Base-by-base conservation (phyloP, 1,140 invertebrate species). In the Zaprionus camerounensis region DNA sequence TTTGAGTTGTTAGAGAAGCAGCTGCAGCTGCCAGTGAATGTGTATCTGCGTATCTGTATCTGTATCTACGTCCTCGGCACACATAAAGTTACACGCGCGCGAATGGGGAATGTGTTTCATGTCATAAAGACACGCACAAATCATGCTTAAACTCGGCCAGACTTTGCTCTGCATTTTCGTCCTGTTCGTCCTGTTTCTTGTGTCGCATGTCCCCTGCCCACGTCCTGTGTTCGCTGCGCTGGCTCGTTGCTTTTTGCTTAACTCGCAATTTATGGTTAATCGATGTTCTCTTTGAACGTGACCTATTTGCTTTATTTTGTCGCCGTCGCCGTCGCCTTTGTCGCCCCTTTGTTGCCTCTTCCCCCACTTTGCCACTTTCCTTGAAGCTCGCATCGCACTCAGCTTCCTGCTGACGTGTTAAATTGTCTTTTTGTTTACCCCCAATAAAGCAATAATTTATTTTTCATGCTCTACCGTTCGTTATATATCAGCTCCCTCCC, bases 251-350 rank as follows among this genome's bases (percentile, higher is more conserved):
- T 91, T 88, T 91, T 87, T 91, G 88, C 88, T 91, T 88, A 91
- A 91, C 88, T 91, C 84, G 88, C 88, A 91, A 91, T 91, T 91
- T 91, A 91, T 91, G 88, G 88, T 91, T 90, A 91, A 91, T 91
- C 88, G 88, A 91, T 91, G 88, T 88, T 91, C 88, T 91, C 84
- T 82, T 88, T 91, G 84, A 91, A 91, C 88, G 88, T 91, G 88
- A 91, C 88, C 88, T 85, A 91, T 91, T 91, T 91, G 88, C 88
- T 91, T 91, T 85, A 91, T 91, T 91, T 91, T 64, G 73, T 77
- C 72, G 76, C 63, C 36, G 70, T 69, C 57, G 64, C 57, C 17
- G 22, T 71, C 53, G 22, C 36, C 62, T 22, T 51, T 51, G 46
- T 51, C 20, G 20, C 20, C 9, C 2, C 46, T 22, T 2, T 49